Base-by-base conservation (phyloP, 2,888 invertebrate genomes). In the Andricus curvator region DNA sequence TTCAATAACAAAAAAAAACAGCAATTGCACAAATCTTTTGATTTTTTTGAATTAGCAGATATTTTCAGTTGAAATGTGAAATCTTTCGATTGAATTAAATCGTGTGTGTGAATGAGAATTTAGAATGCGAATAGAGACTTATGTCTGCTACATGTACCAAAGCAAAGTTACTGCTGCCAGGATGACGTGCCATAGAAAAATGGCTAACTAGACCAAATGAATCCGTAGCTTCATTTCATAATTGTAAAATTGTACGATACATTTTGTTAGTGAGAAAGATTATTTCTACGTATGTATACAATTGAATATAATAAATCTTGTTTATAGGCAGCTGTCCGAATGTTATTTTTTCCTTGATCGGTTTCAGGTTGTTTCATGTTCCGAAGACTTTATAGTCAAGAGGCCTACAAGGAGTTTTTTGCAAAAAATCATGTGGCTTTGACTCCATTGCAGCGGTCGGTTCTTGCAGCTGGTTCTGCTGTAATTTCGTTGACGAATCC, bases 381-480 rank as follows among this genome's bases (percentile, higher is more conserved):
- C 29, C 82, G 86, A 76, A 86, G 88, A 78, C 80, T 88, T 78
- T 89, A 83, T 56, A 62, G 88, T 84, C 89, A 82, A 70, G 93
- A 93, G 84, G 91, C 90, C 79, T 97, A 96, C 88, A 93, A 94
- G 78, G 94, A 94, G 84, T 96, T 96, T 89, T 95, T 95, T 91
- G 89, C 94, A 70, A 93, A 93, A 83, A 94, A 96, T 88, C 96
- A 95, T 88, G 96, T 97, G 80, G 93, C 94, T 78, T 95, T 95
- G 41, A 95, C 94, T 82, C 83, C 92, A 70, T 94, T 98, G 86
- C 99, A 99, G 94, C 97, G 95, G 91, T 90, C 95, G 1, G 88
- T 98, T 20, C 94, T 99, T 60, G 94, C 96, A 22, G 94, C 95
- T n/a, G 99, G 99, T 13, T 97, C 99, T n/a, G 97, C 98, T 29